phyloP scores from a whole-genome alignment of 2,113 vertebrate genomes.

The Leptobrachium leishanense region DNA sequence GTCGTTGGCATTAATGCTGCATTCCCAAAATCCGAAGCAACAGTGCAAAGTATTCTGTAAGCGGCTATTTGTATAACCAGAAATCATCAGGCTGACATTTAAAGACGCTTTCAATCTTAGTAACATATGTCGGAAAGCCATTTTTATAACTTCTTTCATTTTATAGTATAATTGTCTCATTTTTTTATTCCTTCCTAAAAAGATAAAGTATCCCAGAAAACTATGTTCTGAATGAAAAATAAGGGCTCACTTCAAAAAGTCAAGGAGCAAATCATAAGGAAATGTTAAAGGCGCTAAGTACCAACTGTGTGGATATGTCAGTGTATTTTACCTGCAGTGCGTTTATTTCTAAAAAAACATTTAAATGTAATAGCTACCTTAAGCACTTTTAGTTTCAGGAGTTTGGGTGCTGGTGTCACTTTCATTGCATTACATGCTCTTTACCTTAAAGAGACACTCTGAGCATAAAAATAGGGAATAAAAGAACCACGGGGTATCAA shows the following conservation, averaged over 20 bases:
- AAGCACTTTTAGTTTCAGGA: no score
- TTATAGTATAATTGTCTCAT: slow-evolving; percentile 39
- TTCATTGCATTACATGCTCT: no score
- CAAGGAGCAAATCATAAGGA: not conserved
- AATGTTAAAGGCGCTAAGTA: not conserved
- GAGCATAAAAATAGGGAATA: no score
- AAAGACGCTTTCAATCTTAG: slow-evolving; percentile 48
- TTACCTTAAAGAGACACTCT: no score
- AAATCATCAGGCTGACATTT: slow-evolving; percentile 49
- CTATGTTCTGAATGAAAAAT: not conserved
- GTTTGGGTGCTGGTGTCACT: no score
- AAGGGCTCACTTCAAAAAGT: not conserved
- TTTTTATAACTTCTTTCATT: slow-evolving; percentile 47
- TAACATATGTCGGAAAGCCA: slow-evolving; percentile 49
- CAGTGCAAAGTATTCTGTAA: slow-evolving; percentile 30
- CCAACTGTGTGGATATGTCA: no score
- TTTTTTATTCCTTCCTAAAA: slow-evolving; percentile 40
- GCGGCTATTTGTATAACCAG: slow-evolving; percentile 47
- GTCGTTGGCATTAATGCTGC: not conserved
- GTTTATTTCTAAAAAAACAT: no score
- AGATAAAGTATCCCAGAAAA: slow-evolving; percentile 21
- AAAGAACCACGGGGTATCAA: no score
- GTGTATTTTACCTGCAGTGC: no score
- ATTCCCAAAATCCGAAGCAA: slow-evolving; percentile 12
- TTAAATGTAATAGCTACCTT: no score